phyloP scores from a whole-genome alignment of 2,797 vertebrate genomes.

The Melopsittacus undulatus region DNA sequence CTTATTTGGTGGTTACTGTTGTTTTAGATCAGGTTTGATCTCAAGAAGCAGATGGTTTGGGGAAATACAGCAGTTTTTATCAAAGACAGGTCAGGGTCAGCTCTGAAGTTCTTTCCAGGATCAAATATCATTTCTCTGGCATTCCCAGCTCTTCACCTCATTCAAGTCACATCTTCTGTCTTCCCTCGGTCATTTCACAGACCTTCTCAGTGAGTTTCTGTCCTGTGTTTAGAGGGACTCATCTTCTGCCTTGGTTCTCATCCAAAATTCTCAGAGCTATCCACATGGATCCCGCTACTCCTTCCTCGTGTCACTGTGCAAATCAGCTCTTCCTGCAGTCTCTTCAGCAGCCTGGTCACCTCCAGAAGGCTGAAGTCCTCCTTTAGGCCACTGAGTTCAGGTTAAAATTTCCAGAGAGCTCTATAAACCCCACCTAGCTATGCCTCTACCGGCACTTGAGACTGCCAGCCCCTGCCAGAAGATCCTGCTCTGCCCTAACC shows the following conservation, averaged over 20 bases:
- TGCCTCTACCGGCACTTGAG: not conserved
- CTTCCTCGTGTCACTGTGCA: not conserved
- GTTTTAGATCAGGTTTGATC: not conserved
- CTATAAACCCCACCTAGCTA: not conserved
- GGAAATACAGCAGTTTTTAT: not conserved
- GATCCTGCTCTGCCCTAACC: not conserved
- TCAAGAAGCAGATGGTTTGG: not conserved
- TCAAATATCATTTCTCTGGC: not conserved
- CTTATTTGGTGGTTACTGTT: not conserved
- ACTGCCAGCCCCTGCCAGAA: not conserved
- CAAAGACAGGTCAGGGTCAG: not conserved
- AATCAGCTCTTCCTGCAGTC: not conserved
- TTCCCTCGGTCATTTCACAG: not conserved
- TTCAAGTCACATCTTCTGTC: accelerated
- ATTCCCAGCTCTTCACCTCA: not conserved
- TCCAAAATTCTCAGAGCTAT: not conserved
- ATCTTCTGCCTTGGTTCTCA: not conserved
- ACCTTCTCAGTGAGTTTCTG: not conserved
- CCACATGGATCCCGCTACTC: not conserved
- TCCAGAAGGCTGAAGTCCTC: not conserved
- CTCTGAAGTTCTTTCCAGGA: not conserved
- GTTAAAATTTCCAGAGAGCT: not conserved
- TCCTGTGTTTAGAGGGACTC: not conserved
- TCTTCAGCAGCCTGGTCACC: not conserved
- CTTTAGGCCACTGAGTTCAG: not conserved